Evolutionary conservation across 2,797 vertebrate genomes (phyloP).

Genomic region (Scarus forsteni): DNA sequence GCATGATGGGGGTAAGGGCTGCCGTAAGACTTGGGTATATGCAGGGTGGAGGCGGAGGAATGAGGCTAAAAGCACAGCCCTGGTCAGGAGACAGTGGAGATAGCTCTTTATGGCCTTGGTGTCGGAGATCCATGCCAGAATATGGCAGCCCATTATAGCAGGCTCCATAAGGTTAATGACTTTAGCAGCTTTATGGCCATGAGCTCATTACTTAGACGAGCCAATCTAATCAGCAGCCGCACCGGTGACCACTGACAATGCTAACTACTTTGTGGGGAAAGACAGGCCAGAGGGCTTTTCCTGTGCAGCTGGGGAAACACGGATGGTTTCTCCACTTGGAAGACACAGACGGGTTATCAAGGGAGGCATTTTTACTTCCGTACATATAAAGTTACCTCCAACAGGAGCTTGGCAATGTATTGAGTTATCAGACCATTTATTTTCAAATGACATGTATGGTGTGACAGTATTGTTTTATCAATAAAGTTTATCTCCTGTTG

Average conservation of each 20-base stretch:
- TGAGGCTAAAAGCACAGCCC: slow-evolving; percentile 57
- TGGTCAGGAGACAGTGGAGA: slow-evolving; percentile 55
- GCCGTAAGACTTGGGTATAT: slow-evolving; percentile 47
- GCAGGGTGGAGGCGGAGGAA: slow-evolving; percentile 31
- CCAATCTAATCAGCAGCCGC: slow-evolving; percentile 74
- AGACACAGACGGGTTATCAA: background rate
- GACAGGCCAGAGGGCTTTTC: slow-evolving; percentile 49
- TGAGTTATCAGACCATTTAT: too few species aligned
- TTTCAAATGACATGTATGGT: too few species aligned
- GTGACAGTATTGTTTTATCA: too few species aligned
- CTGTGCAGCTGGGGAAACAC: slow-evolving; percentile 14
- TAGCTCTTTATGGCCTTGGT: slow-evolving; percentile 72
- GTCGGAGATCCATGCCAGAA: slow-evolving; percentile 61
- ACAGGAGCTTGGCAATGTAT: too few species aligned
- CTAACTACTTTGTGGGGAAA: slow-evolving; percentile 55
- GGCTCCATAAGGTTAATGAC: slow-evolving; percentile 78
- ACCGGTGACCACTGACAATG: slow-evolving; percentile 45
- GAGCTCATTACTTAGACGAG: slow-evolving; percentile 77
- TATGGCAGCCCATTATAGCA: slow-evolving; percentile 69
- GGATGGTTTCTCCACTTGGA: slow-evolving; percentile 7
- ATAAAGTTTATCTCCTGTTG: too few species aligned
- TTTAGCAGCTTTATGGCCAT: slow-evolving; percentile 78
- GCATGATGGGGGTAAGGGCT: slow-evolving; percentile 31
- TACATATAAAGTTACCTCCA: background rate
- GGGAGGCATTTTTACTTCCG: background rate